Evolutionary conservation across 2,888 invertebrate genomes (phyloP).

Genomic region (Agonopterix alstromeriana): DNA sequence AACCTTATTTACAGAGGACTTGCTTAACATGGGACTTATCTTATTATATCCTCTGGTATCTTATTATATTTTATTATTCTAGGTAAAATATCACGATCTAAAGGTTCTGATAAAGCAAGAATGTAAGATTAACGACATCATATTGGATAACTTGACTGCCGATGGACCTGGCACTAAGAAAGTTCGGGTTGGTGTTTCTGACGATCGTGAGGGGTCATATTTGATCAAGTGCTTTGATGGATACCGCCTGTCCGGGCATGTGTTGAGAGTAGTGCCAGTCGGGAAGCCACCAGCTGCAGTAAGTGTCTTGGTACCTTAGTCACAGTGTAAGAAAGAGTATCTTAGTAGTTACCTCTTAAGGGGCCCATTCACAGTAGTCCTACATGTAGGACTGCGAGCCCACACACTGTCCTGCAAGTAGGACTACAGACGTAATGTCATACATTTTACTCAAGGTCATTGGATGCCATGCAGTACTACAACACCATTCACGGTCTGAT

Average conservation of each 20-base stretch:
- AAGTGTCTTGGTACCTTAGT: background rate
- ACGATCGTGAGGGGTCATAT: slow-evolving; percentile 44
- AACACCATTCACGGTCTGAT: too few relatives aligned
- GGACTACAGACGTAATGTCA: too few relatives aligned
- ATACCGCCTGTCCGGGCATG: slow-evolving; percentile 36
- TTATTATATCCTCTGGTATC: too few relatives aligned
- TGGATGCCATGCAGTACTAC: too few relatives aligned
- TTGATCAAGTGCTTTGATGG: slow-evolving; percentile 53
- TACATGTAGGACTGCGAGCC: too few relatives aligned
- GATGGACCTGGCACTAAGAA: slow-evolving; percentile 46
- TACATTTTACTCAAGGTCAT: too few relatives aligned
- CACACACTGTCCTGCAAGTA: too few relatives aligned
- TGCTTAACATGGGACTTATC: too few relatives aligned
- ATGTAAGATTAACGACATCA: slow-evolving; percentile 52
- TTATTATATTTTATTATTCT: slow-evolving; percentile 19
- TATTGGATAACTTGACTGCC: slow-evolving; percentile 44
- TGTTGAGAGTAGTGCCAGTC: slow-evolving; percentile 42
- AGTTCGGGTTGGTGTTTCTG: slow-evolving; percentile 50
- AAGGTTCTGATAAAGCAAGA: slow-evolving; percentile 48
- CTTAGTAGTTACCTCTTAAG: too few relatives aligned
- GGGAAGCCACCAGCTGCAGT: slow-evolving; percentile 24
- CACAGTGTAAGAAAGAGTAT: too few relatives aligned
- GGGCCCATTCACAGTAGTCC: too few relatives aligned
- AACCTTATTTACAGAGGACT: too few relatives aligned
- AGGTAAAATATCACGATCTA: slow-evolving; percentile 56